A percentile compares a stretch with the other conserved stretches of the same genome.
Conservation (phyloP, 2,113 vertebrate species). For the Aspidoscelis tigris region DNA sequence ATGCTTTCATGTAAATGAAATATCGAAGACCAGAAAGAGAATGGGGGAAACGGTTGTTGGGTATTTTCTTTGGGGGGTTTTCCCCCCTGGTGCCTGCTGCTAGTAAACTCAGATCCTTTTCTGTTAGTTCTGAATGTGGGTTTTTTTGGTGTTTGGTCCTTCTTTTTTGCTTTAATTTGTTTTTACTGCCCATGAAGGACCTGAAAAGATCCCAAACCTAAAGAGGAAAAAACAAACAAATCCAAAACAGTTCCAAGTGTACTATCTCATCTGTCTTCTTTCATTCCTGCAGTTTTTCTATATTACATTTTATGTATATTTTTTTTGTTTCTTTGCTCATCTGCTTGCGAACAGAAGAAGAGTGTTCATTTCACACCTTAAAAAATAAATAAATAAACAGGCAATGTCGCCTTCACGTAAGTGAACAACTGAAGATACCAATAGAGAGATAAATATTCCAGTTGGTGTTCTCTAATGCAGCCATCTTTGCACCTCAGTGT, state of each 20-base stretch:
- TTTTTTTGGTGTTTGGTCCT: not conserved
- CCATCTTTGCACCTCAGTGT: conserved; percentile 75
- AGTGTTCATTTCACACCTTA: conserved; percentile 99
- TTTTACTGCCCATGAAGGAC: conserved; percentile 31
- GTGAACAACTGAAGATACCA: conserved; percentile 99
- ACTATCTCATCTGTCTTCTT: conserved; percentile 85
- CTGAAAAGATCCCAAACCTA: conserved; percentile 14
- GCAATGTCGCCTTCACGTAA: conserved; percentile 99
- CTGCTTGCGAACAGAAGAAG: conserved; percentile 99
- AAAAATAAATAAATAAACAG: conserved; percentile 70
- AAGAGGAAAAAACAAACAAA: not conserved
- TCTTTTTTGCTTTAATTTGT: not conserved
- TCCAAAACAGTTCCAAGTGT: conserved; percentile 50
- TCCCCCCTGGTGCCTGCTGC: conserved; percentile 11
- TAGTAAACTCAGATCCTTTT: conserved; percentile 1
- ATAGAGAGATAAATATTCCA: conserved; percentile 67
- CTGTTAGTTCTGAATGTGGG: not conserved
- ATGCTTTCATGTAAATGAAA: not conserved
- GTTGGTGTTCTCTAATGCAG: conserved; percentile 84
- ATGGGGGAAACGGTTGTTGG: not conserved
- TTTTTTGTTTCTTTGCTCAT: conserved; percentile 92
- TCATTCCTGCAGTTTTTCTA: conserved; percentile 89
- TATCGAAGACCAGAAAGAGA: not conserved
- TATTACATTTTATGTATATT: conserved; percentile 82
- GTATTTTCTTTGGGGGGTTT: too few species aligned